Conservation (phyloP, 2,888 invertebrate species). For the Portevinia maculata region DNA sequence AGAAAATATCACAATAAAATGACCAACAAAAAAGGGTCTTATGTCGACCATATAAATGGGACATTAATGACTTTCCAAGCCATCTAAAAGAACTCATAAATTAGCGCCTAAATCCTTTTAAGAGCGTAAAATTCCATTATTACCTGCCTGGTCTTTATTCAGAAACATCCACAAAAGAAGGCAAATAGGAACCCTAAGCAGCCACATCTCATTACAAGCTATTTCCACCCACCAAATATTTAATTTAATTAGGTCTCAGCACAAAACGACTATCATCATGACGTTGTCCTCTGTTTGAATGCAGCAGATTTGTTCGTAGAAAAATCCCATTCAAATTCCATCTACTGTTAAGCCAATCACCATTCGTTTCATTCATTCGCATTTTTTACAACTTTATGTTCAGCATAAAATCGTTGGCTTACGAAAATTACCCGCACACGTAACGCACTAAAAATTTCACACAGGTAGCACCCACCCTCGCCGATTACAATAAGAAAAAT, state of each 20-base stretch:
- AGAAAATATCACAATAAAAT: too few relatives aligned
- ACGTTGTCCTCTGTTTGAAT: conserved; percentile 14
- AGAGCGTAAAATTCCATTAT: too few relatives aligned
- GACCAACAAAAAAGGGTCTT: too few relatives aligned
- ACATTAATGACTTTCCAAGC: neutral
- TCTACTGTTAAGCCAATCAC: conserved; percentile 62
- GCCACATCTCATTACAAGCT: conserved; percentile 5
- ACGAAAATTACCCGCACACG: conserved; percentile 69
- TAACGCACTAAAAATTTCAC: conserved; percentile 62
- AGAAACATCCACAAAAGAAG: neutral
- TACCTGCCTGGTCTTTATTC: too few relatives aligned
- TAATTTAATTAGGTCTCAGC: conserved; percentile 56
- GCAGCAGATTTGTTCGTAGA: conserved; percentile 6
- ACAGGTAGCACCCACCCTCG: conserved; percentile 16
- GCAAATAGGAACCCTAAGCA: neutral
- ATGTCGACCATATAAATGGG: too few relatives aligned
- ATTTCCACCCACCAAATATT: conserved; percentile 17
- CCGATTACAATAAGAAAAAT: neutral
- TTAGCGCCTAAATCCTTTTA: too few relatives aligned
- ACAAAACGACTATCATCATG: conserved; percentile 10
- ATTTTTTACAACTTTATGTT: conserved; percentile 60
- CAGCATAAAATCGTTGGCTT: conserved; percentile 66
- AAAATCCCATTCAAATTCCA: conserved; percentile 25
- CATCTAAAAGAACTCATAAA: neutral
- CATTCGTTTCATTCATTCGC: conserved; percentile 63